Percentiles rank a stretch among this genome's conserved stretches.
Conservation (phyloP, 2,797 vertebrate genomes). For the Orientallactaga sibirica region DNA sequence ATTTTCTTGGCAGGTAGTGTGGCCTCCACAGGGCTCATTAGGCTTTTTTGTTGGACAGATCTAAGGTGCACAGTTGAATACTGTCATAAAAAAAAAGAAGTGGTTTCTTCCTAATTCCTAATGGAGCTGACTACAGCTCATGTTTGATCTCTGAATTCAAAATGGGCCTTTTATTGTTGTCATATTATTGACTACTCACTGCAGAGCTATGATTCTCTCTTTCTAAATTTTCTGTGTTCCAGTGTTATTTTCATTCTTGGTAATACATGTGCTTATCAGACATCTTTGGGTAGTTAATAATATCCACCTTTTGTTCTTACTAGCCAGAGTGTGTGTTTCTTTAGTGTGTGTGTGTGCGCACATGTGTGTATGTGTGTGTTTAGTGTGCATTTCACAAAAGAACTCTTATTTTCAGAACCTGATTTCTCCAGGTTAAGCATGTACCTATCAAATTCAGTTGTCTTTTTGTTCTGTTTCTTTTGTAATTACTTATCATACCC, state of each 20-base stretch:
- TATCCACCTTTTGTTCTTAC: constrained; percentile 56
- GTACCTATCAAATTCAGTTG: constrained; percentile 54
- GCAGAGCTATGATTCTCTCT: neutral
- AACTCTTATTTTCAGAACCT: neutral
- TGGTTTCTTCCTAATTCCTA: constrained; percentile 68
- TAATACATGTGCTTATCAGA: neutral
- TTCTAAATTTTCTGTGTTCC: constrained; percentile 65
- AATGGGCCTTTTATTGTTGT: constrained; percentile 66
- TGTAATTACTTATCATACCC: constrained; percentile 17
- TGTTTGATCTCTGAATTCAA: constrained; percentile 80
- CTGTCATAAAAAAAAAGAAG: constrained; percentile 71
- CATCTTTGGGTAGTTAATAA: constrained; percentile 60
- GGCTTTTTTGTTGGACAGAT: constrained; percentile 71
- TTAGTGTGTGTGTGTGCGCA: neutral
- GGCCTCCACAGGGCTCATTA: constrained; percentile 62
- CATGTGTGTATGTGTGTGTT: neutral
- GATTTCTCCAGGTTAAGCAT: constrained; percentile 49
- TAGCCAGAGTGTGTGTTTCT: neutral
- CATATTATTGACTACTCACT: neutral
- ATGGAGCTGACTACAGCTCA: constrained; percentile 65
- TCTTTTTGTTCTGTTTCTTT: neutral
- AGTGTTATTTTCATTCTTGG: constrained; percentile 59
- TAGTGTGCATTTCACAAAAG: neutral
- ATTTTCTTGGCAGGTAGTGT: constrained; percentile 62
- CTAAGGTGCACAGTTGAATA: constrained; percentile 65